Base-by-base conservation (phyloP, 1,140 invertebrate species). In the Scaptomyza hsui region DNA sequence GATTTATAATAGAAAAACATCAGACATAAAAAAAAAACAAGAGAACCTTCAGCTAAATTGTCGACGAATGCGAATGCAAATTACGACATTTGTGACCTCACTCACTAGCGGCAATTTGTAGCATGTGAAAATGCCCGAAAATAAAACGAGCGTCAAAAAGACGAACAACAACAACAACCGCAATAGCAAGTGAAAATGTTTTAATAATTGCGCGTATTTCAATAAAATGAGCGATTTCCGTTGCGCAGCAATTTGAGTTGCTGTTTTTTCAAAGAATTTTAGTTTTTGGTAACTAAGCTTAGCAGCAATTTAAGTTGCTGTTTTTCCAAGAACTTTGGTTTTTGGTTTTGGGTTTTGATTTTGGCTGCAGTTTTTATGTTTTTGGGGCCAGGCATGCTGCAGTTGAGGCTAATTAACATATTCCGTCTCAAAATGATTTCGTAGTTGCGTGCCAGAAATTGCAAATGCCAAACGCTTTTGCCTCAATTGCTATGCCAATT, bases 151-250 rank as follows among this genome's bases (percentile, higher is more conserved):
- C 52, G 37, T 42, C 21, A 55, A 56, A 61, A 57, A 53, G 32
- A 57, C 15, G 44, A 56, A 49, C 32, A 39, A 7, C 35, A 21
- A 13, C 26, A 51, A 16, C 19, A 49, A 15, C 49, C 62, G 39
- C 47, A 77, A 61, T 56, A 75, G 42, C 56, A 35, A 69, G 82
- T 86, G 82, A 88, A 88, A 88, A 88, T 88, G 82, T 67, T 89
- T 78, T 88, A 89, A 88, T 88, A 88, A 88, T 88, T 88, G 75
- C 75, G 61, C 60, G 59, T 88, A 88, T 75, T 85, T 83, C 62
- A 70, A 64, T 78, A 68, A 88, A 88, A 88, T 88, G 75, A 88
- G 82, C 83, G 64, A 88, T 88, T 88, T 88, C 82, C 82, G 82
- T 79, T 82, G 60, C 61, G 70, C 59, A 57, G 71, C 79, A 83